These are phyloP conservation scores for Sesia apiformis DNA, from an alignment of 2,888 invertebrate species.

Conservation along the genomic window DNA sequence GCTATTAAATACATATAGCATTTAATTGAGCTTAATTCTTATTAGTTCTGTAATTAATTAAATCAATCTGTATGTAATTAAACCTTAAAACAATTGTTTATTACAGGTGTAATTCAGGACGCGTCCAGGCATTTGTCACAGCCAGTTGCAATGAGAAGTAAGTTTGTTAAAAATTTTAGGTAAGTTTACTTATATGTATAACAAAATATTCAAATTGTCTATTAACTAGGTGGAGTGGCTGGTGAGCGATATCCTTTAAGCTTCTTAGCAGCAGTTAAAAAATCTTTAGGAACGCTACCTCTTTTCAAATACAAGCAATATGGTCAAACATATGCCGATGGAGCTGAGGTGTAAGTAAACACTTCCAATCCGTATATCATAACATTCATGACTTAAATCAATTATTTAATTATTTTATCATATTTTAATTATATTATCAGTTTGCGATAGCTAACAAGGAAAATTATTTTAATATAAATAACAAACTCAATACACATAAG, in stretches of 20 bases:
- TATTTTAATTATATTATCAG: not conserved
- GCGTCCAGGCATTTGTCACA: conserved; percentile 41
- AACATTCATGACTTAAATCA: not conserved
- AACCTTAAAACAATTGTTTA: not conserved
- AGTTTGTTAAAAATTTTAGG: conserved; percentile 13
- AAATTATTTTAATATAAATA: no score
- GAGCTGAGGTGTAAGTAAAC: conserved; percentile 34
- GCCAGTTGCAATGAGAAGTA: conserved; percentile 42
- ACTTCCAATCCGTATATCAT: no score
- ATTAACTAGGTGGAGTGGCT: conserved; percentile 36
- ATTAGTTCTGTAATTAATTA: no score
- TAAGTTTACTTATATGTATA: not conserved
- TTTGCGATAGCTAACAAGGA: no score
- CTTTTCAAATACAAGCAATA: conserved; percentile 39
- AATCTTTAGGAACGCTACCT: conserved; percentile 30
- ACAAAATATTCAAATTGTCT: not conserved
- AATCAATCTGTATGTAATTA: no score
- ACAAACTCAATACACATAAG: no score
- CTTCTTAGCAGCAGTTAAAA: conserved; percentile 31
- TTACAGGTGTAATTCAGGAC: conserved; percentile 38
- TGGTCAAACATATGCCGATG: conserved; percentile 38
- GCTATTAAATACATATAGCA: no score
- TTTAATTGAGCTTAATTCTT: no score
- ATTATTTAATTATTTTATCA: conserved; percentile 1
- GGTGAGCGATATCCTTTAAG: conserved; percentile 38